These are phyloP conservation scores for Spisula subtruncata DNA, from an alignment of 2,888 invertebrate genomes.

Conservation along the genomic window DNA sequence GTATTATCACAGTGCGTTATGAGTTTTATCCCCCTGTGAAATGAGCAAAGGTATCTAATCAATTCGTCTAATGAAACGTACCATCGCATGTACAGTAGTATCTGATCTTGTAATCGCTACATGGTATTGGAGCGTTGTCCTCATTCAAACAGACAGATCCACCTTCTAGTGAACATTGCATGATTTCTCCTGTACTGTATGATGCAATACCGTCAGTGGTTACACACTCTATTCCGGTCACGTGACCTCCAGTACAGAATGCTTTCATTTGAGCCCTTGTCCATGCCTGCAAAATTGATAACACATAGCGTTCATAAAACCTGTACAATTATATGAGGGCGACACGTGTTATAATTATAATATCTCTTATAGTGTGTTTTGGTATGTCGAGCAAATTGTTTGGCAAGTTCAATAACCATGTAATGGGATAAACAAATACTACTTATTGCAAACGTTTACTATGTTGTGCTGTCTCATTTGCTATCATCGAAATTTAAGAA, in stretches of 20 bases:
- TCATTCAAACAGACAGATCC: slow-evolving; percentile 89
- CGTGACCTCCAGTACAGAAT: slow-evolving; percentile 80
- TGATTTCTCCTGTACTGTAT: slow-evolving; percentile 77
- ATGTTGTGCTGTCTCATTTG: too few relatives aligned
- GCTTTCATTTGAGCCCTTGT: slow-evolving; percentile 38
- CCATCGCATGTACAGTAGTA: slow-evolving; percentile 71
- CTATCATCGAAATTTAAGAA: too few relatives aligned
- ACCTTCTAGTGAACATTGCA: slow-evolving; percentile 77
- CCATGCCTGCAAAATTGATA: slow-evolving; percentile 33
- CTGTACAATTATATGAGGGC: too few relatives aligned
- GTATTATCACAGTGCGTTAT: too few relatives aligned
- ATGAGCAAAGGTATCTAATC: too few relatives aligned
- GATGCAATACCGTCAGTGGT: slow-evolving; percentile 73
- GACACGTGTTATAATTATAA: too few relatives aligned
- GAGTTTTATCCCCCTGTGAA: too few relatives aligned
- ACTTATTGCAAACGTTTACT: too few relatives aligned
- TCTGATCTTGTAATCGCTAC: slow-evolving; percentile 85
- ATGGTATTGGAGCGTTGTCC: slow-evolving; percentile 77
- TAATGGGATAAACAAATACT: too few relatives aligned
- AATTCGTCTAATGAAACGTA: slow-evolving; percentile 25
- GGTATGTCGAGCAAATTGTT: too few relatives aligned
- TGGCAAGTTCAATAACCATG: too few relatives aligned
- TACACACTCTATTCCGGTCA: slow-evolving; percentile 80
- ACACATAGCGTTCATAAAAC: background rate
- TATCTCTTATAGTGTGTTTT: too few relatives aligned